Base-by-base conservation (phyloP, 1,140 invertebrate genomes). In the Vollenhovia emeryi region DNA sequence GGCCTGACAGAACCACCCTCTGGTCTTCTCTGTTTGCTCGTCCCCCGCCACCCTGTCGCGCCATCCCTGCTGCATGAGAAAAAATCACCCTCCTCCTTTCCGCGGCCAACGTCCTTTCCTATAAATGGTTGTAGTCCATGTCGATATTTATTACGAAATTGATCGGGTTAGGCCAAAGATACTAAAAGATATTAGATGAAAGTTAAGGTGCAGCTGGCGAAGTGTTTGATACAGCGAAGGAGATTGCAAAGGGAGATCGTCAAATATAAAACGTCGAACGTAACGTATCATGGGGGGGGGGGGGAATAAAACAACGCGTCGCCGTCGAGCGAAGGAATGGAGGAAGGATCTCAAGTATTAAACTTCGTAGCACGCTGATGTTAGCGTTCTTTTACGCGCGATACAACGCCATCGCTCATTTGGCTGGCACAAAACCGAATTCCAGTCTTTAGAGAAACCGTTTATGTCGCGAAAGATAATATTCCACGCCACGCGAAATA, bases 1-100 rank as follows among this genome's bases (percentile, higher is more conserved):
- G 89, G 91, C 90, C 88, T 87, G 90, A 91, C 87, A 91, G 86
- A 79, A 60, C 71, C 59, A 78, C 62, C 84, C 86, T 48, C 76
- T 64, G 30, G 21, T n/a, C 48, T 60, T 59, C 69, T 71, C 69
- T 69, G 66, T 78, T 76, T 75, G 62, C 78, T 40, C 69, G 48
- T 71, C n/a, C 45, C 13, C 50, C 18, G 13, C 50, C 75, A 6
- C 21, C 21, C 64, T 52, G n/a, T 80, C 76, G 68, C 52, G 2
- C 57, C 64, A 40, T 40, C 13, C 83, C 18, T 36, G 43, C 21
- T 66, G 87, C 73, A 84, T 89, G 50, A 84, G 84, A 89, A 88
- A 60, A 85, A 75, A 74, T 84, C 84, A 80, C 48, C 87, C 59
- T 71, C 18, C 8, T 33, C 11, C 15, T 45, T 50, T 21, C 66